Base-by-base conservation (phyloP, 2,888 invertebrate species). In the Boloria euphrosyne region DNA sequence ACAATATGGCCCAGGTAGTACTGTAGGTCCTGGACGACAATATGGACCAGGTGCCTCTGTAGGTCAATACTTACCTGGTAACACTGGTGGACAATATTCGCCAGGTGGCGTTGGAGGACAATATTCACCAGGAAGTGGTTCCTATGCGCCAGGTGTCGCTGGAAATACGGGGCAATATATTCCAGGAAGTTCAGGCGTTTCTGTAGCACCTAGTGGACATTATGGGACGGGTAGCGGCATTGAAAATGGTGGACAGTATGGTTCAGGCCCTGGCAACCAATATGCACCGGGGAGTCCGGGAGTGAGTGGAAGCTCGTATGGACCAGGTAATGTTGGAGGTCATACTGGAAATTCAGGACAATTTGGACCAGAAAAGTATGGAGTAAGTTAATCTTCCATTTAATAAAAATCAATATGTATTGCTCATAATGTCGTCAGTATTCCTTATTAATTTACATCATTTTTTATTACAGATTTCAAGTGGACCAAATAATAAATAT, bases 331-430 rank as follows among this genome's bases (percentile, higher is more conserved):
- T 53, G 18, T 43, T 6, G 22, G 55, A n/a, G 46, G 13, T 27
- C 49, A 49, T 14, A 27, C 49, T 47, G 58, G 46, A 47, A 54
- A 14, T 38, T 62, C 43, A 52, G 61, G 4, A 47, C 70, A 17
- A 62, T 38, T 61, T 13, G 72, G 71, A 59, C 64, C 66, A 49
- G 67, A 75, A 58, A 73, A 72, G 62, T 73, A 78, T 71, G 74
- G 74, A 74, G 82, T 82, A 76, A 78, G 76, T 71, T 62, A 49
- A 58, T 47, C 63, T 55, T 18, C 17, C 61, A 31, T 17, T 16
- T 10, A 50, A 46, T 58, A 66, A 22, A 22, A 22, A 65, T 18
- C 46, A 18, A 52, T 46, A 14, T 31, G 13, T 38, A 47, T 31
- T 5, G 13, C 31, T 7, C 31, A 10, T 2, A 22, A 22, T 22